Conservation (phyloP, 2,888 invertebrate genomes). For the Cheilosia vulpina region DNA sequence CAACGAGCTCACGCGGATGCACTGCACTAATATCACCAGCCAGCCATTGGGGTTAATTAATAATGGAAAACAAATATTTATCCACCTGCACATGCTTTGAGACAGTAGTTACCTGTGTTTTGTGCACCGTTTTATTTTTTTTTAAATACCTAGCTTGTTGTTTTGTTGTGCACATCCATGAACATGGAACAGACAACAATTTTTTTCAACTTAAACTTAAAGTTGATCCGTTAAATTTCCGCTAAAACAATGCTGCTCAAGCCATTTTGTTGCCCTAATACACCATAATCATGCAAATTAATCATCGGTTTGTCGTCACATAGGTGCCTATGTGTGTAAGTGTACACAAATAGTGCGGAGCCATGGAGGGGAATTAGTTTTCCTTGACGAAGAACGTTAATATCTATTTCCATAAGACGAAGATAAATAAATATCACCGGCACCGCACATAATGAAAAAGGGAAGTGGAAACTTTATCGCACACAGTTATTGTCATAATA, state of each 20-base stretch:
- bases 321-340: not conserved
- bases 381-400: conserved; percentile 1
- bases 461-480: not conserved
- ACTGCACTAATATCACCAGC: not conserved
- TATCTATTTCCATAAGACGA: not conserved
- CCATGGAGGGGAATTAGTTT: not conserved
- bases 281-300: conserved; percentile 4
- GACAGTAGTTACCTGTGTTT: not conserved
- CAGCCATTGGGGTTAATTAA: not conserved
- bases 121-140: not conserved
- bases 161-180: not conserved
- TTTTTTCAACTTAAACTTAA: not conserved
- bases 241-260: no score
- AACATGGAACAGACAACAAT: not conserved
- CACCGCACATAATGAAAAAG: conserved; percentile 1
- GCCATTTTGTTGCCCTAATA: not conserved
- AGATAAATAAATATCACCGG: not conserved
- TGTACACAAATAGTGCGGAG: not conserved
- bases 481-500: conserved; percentile 1
- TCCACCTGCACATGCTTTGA: not conserved
- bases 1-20: not conserved
- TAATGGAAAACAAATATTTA: conserved; percentile 7
- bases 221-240: not conserved
- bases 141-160: not conserved
- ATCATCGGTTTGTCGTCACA: not conserved